phyloP scores from a whole-genome alignment of 1,140 invertebrate genomes.

The Cylas formicarius region DNA sequence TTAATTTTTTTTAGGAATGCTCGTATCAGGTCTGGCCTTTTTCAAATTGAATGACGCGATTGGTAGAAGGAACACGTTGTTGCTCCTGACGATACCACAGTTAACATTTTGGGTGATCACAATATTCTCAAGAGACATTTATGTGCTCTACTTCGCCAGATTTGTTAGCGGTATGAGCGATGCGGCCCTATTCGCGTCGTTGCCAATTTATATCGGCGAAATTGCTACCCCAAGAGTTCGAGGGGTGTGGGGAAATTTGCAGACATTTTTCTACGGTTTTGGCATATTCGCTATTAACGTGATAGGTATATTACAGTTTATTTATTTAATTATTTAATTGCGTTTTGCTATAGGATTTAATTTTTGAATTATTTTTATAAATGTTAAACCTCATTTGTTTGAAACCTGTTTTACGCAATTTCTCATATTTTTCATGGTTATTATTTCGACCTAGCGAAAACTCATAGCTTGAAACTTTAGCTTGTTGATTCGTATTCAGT shows the following conservation, averaged over 20 bases:
- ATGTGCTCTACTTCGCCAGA: constrained; percentile 25
- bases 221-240: constrained; percentile 57
- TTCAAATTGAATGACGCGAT: constrained; percentile 19
- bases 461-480: no score
- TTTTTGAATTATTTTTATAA: no score
- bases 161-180: constrained; percentile 30
- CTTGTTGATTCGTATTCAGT: no score
- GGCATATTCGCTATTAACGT: constrained; percentile 46
- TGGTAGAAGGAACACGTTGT: constrained; percentile 23
- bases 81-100: constrained; percentile 25
- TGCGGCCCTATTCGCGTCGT: constrained; percentile 25
- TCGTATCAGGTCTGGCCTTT: constrained; percentile 15
- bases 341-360: no score
- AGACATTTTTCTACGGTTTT: constrained; percentile 44
- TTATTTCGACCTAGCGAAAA: no score
- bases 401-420: no score
- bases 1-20: constrained; percentile 8
- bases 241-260: constrained; percentile 47
- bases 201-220: constrained; percentile 57
- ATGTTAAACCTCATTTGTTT: no score
- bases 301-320: no score
- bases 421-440: no score
- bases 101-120: constrained; percentile 19
- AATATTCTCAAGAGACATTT: constrained; percentile 17
- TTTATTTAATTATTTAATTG: no score